Evolutionary conservation across 2,888 invertebrate genomes (phyloP).

Genomic region (Macrosiphum euphorbiae): DNA sequence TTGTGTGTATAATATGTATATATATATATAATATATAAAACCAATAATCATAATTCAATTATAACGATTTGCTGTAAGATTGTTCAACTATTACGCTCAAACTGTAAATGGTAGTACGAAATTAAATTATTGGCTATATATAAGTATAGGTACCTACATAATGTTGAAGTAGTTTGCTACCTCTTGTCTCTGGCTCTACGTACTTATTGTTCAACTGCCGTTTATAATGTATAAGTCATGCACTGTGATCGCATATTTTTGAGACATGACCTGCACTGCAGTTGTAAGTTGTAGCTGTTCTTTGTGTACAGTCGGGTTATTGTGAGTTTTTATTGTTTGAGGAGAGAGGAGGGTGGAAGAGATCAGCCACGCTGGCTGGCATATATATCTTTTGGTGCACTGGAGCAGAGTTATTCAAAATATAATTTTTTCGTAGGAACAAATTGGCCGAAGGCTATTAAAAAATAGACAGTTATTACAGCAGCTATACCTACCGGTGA

Average conservation of each 20-base stretch:
- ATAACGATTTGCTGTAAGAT: not conserved
- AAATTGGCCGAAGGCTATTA: not conserved
- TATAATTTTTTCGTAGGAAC: not conserved
- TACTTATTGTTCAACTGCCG: not conserved
- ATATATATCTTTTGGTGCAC: not conserved
- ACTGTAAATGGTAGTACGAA: not conserved
- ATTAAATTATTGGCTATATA: not conserved
- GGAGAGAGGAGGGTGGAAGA: not conserved
- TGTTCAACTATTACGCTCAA: not conserved
- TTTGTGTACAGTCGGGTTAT: not conserved
- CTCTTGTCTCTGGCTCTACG: not conserved
- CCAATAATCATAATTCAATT: not conserved
- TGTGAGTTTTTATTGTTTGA: not conserved
- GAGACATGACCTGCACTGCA: not conserved
- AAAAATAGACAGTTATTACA: not conserved
- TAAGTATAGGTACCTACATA: not conserved
- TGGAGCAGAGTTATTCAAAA: not conserved
- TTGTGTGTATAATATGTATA: too few relatives aligned
- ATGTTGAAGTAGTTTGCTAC: not conserved
- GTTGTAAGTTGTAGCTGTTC: not conserved
- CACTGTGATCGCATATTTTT: not conserved
- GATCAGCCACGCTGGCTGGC: not conserved
- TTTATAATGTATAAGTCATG: not conserved
- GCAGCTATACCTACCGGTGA: not conserved
- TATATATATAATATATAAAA: not conserved